Evolutionary conservation across 23 tunicate genomes (phyloP).

Genomic region (Diplosoma virens): DNA sequence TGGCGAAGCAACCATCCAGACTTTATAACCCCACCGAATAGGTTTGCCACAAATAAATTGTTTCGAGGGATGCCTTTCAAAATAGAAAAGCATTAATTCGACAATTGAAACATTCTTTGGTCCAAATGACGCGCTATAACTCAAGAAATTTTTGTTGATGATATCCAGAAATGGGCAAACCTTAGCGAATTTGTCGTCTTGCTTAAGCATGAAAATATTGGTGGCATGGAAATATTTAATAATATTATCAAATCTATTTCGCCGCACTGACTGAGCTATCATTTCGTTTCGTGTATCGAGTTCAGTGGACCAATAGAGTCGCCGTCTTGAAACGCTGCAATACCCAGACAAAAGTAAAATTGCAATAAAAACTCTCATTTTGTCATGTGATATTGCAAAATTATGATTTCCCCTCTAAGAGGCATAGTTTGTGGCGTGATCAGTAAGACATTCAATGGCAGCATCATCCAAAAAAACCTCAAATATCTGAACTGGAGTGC

Average conservation of each 20-base stretch:
- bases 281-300: not conserved
- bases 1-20: not conserved
- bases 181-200: not conserved
- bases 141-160: not conserved
- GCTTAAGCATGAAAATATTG: not conserved
- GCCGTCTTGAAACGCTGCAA: not conserved
- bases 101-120: not conserved
- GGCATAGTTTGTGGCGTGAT: not conserved
- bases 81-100: not conserved
- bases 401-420: not conserved
- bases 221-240: not conserved
- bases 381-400: not conserved
- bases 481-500: not conserved
- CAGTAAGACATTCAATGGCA: not conserved
- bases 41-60: not conserved
- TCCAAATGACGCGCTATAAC: not conserved
- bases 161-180: not conserved
- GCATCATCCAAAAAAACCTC: not conserved
- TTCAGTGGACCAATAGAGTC: not conserved
- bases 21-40: not conserved
- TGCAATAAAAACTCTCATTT: not conserved
- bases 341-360: not conserved
- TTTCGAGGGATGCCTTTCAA: not conserved
- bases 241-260: not conserved
- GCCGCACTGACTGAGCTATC: not conserved